Conservation (phyloP, 2,797 vertebrate species). For the Xiphophorus birchmanni region DNA sequence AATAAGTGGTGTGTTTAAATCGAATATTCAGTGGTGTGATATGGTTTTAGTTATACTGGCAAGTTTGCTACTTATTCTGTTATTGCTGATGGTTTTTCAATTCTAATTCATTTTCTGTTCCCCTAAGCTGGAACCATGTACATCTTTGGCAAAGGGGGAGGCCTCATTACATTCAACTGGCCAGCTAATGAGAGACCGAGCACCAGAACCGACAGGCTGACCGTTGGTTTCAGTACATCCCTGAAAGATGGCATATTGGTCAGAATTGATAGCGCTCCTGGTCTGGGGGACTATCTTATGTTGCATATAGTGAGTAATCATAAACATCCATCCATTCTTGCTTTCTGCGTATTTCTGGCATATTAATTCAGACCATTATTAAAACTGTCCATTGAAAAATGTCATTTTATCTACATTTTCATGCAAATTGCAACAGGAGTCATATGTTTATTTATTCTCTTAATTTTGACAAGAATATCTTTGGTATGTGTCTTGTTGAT, state of each 20-base stretch:
- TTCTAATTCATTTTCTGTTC: background rate
- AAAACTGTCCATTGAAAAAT: background rate
- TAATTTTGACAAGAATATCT: background rate
- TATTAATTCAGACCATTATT: background rate
- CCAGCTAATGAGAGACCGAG: slow-evolving; percentile 96
- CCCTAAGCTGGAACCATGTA: slow-evolving; percentile 92
- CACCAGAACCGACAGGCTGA: slow-evolving; percentile 94
- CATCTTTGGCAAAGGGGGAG: slow-evolving; percentile 97
- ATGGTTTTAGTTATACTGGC: background rate
- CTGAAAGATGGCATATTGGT: slow-evolving; percentile 97
- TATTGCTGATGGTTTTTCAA: background rate
- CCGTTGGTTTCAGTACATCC: slow-evolving; percentile 96
- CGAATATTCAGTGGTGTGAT: background rate
- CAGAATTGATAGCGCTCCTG: slow-evolving; percentile 93
- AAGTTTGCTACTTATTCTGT: background rate
- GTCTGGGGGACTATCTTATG: slow-evolving; percentile 96
- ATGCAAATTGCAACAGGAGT: background rate
- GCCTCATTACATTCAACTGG: slow-evolving; percentile 94
- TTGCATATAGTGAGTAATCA: slow-evolving; percentile 93
- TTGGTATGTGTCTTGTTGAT: background rate
- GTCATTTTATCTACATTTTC: background rate
- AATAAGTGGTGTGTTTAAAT: background rate
- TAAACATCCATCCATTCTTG: background rate
- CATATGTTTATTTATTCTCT: background rate
- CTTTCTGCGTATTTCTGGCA: too few species aligned